These are phyloP conservation scores for Neoseiulus cucumeris DNA, from an alignment of 1,140 invertebrate genomes.

Conservation along the genomic window DNA sequence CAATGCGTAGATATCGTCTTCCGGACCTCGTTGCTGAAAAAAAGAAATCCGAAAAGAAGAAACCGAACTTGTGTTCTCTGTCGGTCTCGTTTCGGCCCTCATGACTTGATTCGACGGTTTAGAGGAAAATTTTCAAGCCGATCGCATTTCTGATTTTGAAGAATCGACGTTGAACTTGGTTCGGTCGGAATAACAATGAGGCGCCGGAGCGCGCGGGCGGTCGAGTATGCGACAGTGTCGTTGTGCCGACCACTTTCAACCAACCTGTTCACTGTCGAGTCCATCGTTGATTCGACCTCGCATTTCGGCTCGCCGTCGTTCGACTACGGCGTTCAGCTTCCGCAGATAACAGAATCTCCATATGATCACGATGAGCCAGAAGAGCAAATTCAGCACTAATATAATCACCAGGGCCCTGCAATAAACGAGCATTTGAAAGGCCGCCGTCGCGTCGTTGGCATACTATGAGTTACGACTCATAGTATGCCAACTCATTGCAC, in stretches of 20 bases:
- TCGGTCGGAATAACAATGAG: too few species aligned
- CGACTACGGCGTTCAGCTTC: not conserved
- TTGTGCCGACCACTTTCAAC: too few species aligned
- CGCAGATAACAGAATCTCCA: slow-evolving; percentile 4
- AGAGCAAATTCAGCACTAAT: not conserved
- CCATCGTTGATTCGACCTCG: not conserved
- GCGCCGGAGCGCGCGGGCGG: too few species aligned
- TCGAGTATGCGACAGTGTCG: too few species aligned
- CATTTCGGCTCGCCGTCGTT: not conserved
- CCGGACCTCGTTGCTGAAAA: not conserved
- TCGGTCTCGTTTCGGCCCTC: too few species aligned
- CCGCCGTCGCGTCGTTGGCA: too few species aligned
- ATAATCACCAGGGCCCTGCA: slow-evolving; percentile 7
- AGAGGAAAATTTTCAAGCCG: too few species aligned
- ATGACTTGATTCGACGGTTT: too few species aligned
- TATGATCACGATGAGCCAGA: not conserved
- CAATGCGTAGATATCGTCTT: not conserved
- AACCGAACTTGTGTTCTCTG: not conserved
- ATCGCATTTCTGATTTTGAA: too few species aligned
- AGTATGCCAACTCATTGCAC: too few species aligned
- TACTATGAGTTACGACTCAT: too few species aligned
- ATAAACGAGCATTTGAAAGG: not conserved
- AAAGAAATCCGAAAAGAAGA: not conserved
- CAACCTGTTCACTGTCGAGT: not conserved
- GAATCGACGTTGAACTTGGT: too few species aligned